Evolutionary conservation across 1,140 invertebrate genomes (phyloP).

Genomic region (Megalopta genalis): DNA sequence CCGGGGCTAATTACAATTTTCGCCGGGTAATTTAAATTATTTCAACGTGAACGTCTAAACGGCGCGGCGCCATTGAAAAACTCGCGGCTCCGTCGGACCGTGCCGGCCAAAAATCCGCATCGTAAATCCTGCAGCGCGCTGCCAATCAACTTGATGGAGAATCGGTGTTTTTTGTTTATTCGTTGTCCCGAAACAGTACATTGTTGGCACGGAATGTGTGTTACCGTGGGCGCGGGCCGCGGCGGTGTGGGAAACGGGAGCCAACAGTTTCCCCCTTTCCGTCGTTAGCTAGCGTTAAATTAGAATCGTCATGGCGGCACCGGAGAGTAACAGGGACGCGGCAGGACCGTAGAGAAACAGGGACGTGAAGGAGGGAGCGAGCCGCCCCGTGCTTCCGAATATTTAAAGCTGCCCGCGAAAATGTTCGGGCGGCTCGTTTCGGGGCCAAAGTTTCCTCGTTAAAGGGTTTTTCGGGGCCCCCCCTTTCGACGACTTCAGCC

Average conservation of each 20-base stretch:
- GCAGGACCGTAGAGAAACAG: background rate
- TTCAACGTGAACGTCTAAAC: slow-evolving; percentile 46
- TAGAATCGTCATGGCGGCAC: slow-evolving; percentile 58
- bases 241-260: background rate
- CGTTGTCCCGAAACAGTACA: slow-evolving; percentile 48
- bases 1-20: slow-evolving; percentile 48
- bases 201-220: slow-evolving; percentile 45
- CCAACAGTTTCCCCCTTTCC: slow-evolving; percentile 29
- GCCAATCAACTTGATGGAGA: slow-evolving; percentile 54
- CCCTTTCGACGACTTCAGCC: background rate
- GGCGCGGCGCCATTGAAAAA: slow-evolving; percentile 39
- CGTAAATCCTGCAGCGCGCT: slow-evolving; percentile 39
- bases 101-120: slow-evolving; percentile 32
- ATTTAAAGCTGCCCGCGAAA: slow-evolving; percentile 67
- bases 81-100: background rate
- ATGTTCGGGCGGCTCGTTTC: slow-evolving; percentile 65
- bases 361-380: background rate
- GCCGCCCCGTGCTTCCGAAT: slow-evolving; percentile 55
- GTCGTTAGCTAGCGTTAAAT: slow-evolving; percentile 72
- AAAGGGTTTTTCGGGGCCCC: slow-evolving; percentile 42
- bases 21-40: slow-evolving; percentile 49
- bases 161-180: slow-evolving; percentile 59
- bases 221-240: background rate
- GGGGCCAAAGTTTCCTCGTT: slow-evolving; percentile 64
- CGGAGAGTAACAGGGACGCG: slow-evolving; percentile 31